These are phyloP conservation scores for Tipula confusa DNA, from an alignment of 2,888 invertebrate species.

Conservation along the genomic window DNA sequence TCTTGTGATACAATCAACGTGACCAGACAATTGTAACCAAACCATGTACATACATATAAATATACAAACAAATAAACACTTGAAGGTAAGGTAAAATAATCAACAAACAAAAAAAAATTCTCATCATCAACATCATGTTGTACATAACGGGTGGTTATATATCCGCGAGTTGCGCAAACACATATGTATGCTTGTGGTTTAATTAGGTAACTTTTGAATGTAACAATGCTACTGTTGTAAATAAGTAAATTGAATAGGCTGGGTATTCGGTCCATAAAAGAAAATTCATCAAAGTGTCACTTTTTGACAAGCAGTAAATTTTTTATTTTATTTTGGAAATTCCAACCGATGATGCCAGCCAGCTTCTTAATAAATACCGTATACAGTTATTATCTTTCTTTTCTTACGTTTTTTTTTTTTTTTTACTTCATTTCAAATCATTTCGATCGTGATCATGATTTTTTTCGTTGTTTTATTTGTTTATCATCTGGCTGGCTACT, in stretches of 20 bases:
- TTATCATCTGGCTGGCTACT: background rate
- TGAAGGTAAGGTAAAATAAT: background rate
- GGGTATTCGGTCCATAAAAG: background rate
- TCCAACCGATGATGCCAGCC: background rate
- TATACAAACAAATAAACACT: slow-evolving; percentile 3
- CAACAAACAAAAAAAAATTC: too few species aligned
- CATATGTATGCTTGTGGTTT: too few species aligned
- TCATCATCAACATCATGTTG: background rate
- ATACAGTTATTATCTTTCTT: too few species aligned
- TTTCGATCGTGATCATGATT: background rate
- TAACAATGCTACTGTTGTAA: background rate
- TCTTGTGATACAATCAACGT: slow-evolving; percentile 12
- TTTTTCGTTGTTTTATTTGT: background rate
- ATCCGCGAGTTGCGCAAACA: background rate
- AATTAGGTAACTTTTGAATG: too few species aligned
- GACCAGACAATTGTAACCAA: slow-evolving; percentile 12
- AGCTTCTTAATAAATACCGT: too few species aligned
- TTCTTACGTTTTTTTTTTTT: too few species aligned
- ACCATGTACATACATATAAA: background rate
- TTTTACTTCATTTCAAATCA: background rate
- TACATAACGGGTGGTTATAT: background rate
- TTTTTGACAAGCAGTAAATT: background rate
- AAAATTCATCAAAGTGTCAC: background rate
- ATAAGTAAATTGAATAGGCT: too few species aligned
- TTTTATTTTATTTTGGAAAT: background rate